phyloP scores from a whole-genome alignment of 1,140 invertebrate genomes.

The Sitobion miscanthi region DNA sequence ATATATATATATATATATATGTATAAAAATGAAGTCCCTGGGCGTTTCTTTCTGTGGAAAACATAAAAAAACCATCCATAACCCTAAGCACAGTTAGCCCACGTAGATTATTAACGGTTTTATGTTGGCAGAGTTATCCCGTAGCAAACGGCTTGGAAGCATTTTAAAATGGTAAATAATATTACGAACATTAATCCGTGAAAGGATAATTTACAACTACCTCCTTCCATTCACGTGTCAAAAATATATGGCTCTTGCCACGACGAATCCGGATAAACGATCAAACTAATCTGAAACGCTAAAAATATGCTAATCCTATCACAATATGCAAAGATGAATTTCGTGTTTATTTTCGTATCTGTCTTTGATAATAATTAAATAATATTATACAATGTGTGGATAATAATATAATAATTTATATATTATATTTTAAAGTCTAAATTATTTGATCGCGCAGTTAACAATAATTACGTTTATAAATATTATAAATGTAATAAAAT shows the following conservation, averaged over 20 bases:
- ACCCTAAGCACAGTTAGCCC: constrained; percentile 28
- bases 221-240: constrained; percentile 18
- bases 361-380: too few species aligned
- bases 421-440: background rate
- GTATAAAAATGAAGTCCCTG: constrained; percentile 13
- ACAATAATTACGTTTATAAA: background rate
- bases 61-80: constrained; percentile 43
- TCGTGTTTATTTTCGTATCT: background rate
- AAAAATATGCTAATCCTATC: constrained; percentile 10
- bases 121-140: constrained; percentile 27
- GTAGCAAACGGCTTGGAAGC: constrained; percentile 31
- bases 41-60: constrained; percentile 11
- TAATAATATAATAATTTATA: too few species aligned
- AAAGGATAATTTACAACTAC: constrained; percentile 47
- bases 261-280: background rate
- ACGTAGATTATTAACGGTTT: constrained; percentile 39
- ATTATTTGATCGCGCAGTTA: background rate
- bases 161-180: constrained; percentile 45
- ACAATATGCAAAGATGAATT: background rate
- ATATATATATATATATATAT: background rate
- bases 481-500: background rate
- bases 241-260: constrained; percentile 15
- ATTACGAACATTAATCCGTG: constrained; percentile 18
- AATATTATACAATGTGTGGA: background rate
- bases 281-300: constrained; percentile 19